Conservation (phyloP, 2,113 vertebrate species). For the Pimephales promelas region DNA sequence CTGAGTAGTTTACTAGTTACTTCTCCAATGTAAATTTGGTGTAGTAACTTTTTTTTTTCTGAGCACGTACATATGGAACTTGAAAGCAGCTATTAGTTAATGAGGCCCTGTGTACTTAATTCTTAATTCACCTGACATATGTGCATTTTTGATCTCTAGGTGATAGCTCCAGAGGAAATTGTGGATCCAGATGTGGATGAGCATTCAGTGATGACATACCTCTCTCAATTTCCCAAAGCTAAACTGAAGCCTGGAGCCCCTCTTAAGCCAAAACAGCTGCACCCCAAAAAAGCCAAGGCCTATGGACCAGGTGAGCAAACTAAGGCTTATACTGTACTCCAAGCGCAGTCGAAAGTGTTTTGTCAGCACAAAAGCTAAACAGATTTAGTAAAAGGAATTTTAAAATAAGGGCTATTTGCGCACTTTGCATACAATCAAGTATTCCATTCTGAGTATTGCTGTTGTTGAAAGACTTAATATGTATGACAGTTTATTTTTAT, state of each 20-base stretch:
- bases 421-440: not conserved
- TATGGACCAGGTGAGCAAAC: conserved; percentile 85
- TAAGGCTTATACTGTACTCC: not conserved
- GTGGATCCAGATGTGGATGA: conserved; percentile 94
- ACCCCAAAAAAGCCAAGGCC: conserved; percentile 86
- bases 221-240: conserved; percentile 93
- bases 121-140: not conserved
- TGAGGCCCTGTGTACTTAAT: not conserved
- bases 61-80: not conserved
- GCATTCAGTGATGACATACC: conserved; percentile 94
- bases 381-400: not conserved
- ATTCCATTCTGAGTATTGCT: not conserved
- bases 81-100: not conserved
- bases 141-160: conserved; percentile 69
- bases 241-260: conserved; percentile 91
- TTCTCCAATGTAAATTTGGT: not conserved
- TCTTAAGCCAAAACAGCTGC: conserved; percentile 81
- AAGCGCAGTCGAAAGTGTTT: not conserved
- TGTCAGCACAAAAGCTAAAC: not conserved
- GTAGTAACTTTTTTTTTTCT: not conserved
- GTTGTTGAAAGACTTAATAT: not conserved
- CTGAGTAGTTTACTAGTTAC: not conserved
- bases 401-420: not conserved
- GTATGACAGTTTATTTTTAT: not conserved
- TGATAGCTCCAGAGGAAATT: conserved; percentile 93